Percentiles rank a stretch among this genome's conserved stretches.
These are phyloP conservation scores for Agapetus fuscipes DNA, from an alignment of 2,888 invertebrate species.

Conservation along the genomic window DNA sequence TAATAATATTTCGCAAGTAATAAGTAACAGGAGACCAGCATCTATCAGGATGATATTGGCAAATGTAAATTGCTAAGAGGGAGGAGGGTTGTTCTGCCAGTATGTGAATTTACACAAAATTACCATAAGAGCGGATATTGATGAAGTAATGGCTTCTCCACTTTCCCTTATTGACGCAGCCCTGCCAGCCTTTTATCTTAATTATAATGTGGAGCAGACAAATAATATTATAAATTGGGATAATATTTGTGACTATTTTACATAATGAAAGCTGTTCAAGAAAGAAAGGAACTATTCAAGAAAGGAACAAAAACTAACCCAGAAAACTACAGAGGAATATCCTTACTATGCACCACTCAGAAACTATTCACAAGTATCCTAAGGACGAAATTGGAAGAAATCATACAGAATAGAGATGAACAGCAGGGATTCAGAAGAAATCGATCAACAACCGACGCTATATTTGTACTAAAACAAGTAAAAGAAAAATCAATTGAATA, in stretches of 20 bases:
- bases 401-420: too few species aligned
- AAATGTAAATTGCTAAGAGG: constrained; percentile 8
- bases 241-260: background rate
- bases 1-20: too few species aligned
- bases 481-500: too few species aligned
- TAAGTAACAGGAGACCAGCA: background rate
- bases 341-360: too few species aligned
- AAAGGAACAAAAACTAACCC: too few species aligned
- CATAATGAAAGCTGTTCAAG: background rate
- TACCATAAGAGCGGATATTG: constrained; percentile 16
- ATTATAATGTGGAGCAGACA: constrained; percentile 4
- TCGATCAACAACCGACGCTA: too few species aligned
- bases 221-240: background rate
- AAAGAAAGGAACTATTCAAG: too few species aligned
- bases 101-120: constrained; percentile 11
- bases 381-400: too few species aligned
- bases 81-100: background rate
- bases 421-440: too few species aligned
- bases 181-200: constrained; percentile 8
- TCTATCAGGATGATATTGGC: constrained; percentile 15
- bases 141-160: constrained; percentile 11
- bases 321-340: too few species aligned
- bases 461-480: too few species aligned
- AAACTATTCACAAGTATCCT: too few species aligned
- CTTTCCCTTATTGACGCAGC: constrained; percentile 5